Evolutionary conservation across 2,113 vertebrate genomes (phyloP), one percentile per base, ranked within the genome.

Genomic region (Poicephalus gulielmi): DNA sequence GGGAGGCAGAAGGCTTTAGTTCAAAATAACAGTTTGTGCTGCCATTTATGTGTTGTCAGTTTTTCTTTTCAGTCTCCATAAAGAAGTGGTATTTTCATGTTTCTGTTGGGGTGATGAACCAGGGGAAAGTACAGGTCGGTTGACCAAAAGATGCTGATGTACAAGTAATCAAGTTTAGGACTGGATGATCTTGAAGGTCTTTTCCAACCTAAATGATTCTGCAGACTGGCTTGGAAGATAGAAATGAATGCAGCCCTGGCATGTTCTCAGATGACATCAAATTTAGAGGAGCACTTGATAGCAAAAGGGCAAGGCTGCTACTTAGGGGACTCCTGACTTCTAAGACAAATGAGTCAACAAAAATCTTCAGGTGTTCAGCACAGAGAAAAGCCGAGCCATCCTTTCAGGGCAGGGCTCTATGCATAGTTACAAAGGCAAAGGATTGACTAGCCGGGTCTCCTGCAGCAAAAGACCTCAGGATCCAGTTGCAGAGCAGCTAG

Each of bases 111-210:
- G 25, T 59, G 60, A 41, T 53, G 62, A 86, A 27, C 16, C 41
- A 30, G 7, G 20, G 33, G 6, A 57, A 7, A 0, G 30, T 67
- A 44, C 2, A 3, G 13, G 30, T 18, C 2, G 13, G 10, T 59
- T 53, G 9, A 60, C 46, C n/a, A 53, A 44, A 44, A 66, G 8
- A 66, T 69, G 17, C 39, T 86, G 31, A 37, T 60, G 13, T 75
- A 7, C 35, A 35, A 28, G 27, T 53, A 59, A 63, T 27, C 23
- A 69, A 33, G 7, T 59, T 17, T 37, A 81, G 31, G 50, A 27
- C 76, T 46, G 22, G 5, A 18, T 75, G 63, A 35, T 71, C 30
- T 60, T 67, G 46, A 53, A 53, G 46, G 18, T 53, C n/a, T 39
- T 80, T 86, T 53, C 47, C 30, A 62, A 62, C 19, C n/a, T 62